These are phyloP conservation scores for Ciconia stormi DNA, from an alignment of 2,113 vertebrate genomes.

Conservation along the genomic window DNA sequence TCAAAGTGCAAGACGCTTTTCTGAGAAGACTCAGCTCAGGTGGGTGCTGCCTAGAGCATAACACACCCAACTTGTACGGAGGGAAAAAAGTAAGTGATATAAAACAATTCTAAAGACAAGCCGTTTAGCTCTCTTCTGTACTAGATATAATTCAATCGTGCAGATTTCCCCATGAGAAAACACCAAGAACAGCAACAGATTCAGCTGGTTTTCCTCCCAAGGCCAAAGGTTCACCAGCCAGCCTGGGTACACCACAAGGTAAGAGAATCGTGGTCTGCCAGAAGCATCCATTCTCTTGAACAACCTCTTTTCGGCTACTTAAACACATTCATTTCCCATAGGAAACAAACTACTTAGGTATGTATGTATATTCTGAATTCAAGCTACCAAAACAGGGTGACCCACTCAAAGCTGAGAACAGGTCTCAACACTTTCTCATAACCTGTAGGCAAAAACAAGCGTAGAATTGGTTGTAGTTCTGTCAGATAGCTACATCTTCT, in stretches of 20 bases:
- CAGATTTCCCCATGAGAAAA: not conserved
- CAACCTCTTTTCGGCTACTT: not conserved
- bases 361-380: not conserved
- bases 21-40: not conserved
- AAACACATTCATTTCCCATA: not conserved
- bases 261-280: not conserved
- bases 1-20: not conserved
- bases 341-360: not conserved
- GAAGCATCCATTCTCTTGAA: not conserved
- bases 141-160: not conserved
- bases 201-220: not conserved
- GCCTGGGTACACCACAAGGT: not conserved
- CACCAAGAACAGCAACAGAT: not conserved
- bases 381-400: not conserved
- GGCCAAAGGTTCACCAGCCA: not conserved
- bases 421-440: conserved; percentile 28
- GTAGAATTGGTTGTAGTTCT: not conserved
- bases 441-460: not conserved
- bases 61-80: not conserved
- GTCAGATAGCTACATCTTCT: not conserved
- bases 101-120: not conserved
- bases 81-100: not conserved
- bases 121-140: not conserved
- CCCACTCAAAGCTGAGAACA: not conserved
- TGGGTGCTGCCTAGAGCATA: not conserved